Conservation (phyloP, 1,140 invertebrate genomes). For the Drosophila biarmipes region DNA sequence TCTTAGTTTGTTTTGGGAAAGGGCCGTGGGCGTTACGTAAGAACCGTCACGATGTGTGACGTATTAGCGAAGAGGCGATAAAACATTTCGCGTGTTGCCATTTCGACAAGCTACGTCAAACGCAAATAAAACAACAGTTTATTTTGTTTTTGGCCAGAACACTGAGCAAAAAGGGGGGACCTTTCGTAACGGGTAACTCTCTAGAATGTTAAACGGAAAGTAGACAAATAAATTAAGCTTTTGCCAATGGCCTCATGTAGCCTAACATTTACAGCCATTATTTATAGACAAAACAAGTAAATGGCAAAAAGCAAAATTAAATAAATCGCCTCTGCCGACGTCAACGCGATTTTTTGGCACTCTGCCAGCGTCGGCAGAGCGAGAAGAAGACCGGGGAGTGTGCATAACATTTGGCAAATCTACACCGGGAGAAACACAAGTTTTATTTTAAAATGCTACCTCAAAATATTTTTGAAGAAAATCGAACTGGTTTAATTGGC, state of each 20-base stretch:
- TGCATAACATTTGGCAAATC: conserved; percentile 62
- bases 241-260: conserved; percentile 1
- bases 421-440: conserved; percentile 14
- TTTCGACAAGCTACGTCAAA: conserved; percentile 43
- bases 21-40: conserved; percentile 65
- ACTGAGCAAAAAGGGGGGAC: background rate
- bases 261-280: conserved; percentile 43
- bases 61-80: conserved; percentile 70
- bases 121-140: conserved; percentile 8
- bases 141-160: conserved; percentile 1
- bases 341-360: conserved; percentile 34
- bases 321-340: conserved; percentile 12
- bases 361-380: conserved; percentile 11
- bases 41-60: conserved; percentile 62
- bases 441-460: background rate
- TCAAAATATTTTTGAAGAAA: background rate
- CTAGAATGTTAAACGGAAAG: background rate
- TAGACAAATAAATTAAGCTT: conserved; percentile 8
- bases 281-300: conserved; percentile 34
- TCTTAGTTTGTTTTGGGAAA: conserved; percentile 16
- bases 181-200: background rate
- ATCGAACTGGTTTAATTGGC: background rate
- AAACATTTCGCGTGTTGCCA: conserved; percentile 73
- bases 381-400: conserved; percentile 17
- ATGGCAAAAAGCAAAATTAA: conserved; percentile 3